Conservation (phyloP, 2,888 invertebrate genomes). For the Agonopterix arenella region DNA sequence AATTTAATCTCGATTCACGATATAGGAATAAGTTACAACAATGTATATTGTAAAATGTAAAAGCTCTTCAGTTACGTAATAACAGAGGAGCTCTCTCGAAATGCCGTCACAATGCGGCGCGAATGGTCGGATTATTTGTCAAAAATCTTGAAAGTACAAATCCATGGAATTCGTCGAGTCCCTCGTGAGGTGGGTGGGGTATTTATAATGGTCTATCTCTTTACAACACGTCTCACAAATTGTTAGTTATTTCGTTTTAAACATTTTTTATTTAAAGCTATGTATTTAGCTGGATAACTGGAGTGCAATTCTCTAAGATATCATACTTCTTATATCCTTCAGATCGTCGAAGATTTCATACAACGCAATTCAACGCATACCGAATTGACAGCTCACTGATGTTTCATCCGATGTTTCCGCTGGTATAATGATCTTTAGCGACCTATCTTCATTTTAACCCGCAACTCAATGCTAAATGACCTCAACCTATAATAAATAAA, state of each 20-base stretch:
- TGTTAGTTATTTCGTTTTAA: neutral
- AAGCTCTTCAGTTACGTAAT: slow-evolving; percentile 39
- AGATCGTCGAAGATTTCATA: too few species aligned
- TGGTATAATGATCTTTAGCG: too few species aligned
- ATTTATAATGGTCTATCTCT: neutral
- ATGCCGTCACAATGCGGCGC: slow-evolving; percentile 29
- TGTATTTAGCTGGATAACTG: neutral
- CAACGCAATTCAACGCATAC: too few species aligned
- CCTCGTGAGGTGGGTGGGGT: neutral
- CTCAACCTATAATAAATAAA: neutral
- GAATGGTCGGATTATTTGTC: slow-evolving; percentile 46
- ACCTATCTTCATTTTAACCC: neutral
- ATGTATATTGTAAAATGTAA: neutral
- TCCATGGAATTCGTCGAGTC: slow-evolving; percentile 4
- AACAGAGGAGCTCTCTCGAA: slow-evolving; percentile 40
- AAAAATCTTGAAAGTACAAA: slow-evolving; percentile 39
- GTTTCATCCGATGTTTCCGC: too few species aligned
- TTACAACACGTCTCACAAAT: neutral
- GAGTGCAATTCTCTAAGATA: too few species aligned
- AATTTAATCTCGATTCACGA: neutral
- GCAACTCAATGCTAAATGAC: neutral
- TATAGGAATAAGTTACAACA: neutral
- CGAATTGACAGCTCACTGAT: too few species aligned
- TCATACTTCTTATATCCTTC: too few species aligned
- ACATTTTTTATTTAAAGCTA: neutral